Conservation (phyloP, 1,140 invertebrate genomes). For the Drosophila tani region DNA sequence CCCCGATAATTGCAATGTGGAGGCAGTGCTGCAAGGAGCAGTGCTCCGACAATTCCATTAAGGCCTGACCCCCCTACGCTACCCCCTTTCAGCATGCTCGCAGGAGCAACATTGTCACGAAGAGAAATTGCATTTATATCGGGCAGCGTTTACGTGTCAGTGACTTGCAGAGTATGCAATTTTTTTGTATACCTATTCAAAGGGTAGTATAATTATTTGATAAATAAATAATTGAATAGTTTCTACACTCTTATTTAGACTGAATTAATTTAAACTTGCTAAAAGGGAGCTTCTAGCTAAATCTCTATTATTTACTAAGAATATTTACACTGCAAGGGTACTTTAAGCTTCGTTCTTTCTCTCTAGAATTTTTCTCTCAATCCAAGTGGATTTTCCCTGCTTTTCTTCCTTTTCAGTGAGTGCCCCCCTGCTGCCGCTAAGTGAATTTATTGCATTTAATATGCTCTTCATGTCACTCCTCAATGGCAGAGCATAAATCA, state of each 20-base stretch:
- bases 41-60: constrained; percentile 68
- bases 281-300: fast-evolving
- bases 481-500: constrained; percentile 41
- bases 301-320: no score
- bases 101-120: constrained; percentile 67
- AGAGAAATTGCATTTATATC: constrained; percentile 76
- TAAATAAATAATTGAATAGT: not conserved
- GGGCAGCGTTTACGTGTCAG: constrained; percentile 61
- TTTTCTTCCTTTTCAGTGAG: not conserved
- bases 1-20: constrained; percentile 22
- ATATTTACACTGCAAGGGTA: not conserved
- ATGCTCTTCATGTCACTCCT: constrained; percentile 65
- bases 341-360: no score
- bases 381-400: not conserved
- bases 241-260: not conserved
- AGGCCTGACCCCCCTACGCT: not conserved
- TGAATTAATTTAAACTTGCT: no score
- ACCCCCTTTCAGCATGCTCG: constrained; percentile 45
- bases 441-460: constrained; percentile 80
- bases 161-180: constrained; percentile 5
- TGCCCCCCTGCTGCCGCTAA: constrained; percentile 52
- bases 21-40: constrained; percentile 8
- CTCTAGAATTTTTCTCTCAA: not conserved
- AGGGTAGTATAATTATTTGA: not conserved
- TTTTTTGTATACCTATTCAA: not conserved